phyloP scores from a whole-genome alignment of 2,797 vertebrate genomes.

The Spondyliosoma cantharus region DNA sequence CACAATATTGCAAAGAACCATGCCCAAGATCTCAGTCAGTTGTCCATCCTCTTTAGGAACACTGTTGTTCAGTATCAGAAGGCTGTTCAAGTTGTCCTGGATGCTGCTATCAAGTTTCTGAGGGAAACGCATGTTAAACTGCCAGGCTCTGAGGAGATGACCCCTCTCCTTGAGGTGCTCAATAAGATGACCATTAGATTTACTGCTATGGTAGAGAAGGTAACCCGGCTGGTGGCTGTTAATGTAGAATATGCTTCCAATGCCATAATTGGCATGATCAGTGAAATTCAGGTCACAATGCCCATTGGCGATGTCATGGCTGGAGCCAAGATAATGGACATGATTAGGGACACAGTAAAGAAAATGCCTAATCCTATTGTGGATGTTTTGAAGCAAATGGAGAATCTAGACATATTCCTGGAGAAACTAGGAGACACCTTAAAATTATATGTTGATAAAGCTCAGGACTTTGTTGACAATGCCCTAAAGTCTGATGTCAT shows the following conservation, averaged over 20 bases:
- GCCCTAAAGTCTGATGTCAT: conserved; percentile 17
- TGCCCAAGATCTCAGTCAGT: conserved; percentile 73
- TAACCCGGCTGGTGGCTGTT: conserved; percentile 57
- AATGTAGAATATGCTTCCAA: conserved; percentile 7
- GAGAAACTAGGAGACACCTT: conserved; percentile 27
- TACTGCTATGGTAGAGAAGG: conserved; percentile 65
- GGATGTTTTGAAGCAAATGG: not conserved
- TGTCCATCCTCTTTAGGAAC: conserved; percentile 80
- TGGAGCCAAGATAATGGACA: conserved; percentile 21
- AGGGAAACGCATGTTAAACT: conserved; percentile 85
- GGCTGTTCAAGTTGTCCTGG: conserved; percentile 74
- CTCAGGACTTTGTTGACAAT: conserved; percentile 39
- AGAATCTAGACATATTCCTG: conserved; percentile 27
- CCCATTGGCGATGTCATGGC: conserved; percentile 34
- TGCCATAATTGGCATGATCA: not conserved
- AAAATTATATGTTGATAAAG: conserved; percentile 32
- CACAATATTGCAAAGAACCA: conserved; percentile 65
- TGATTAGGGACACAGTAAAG: conserved; percentile 18
- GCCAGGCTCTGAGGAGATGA: conserved; percentile 80
- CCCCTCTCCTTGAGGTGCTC: conserved; percentile 82
- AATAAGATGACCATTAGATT: conserved; percentile 69
- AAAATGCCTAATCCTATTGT: not conserved
- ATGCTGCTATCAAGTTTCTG: conserved; percentile 83
- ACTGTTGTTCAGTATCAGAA: conserved; percentile 69
- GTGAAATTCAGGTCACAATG: conserved; percentile 38